Percentiles rank a stretch among this genome's conserved stretches.
Evolutionary conservation across 1,140 invertebrate species (phyloP).

Genomic region (Geopemphigus sp.): DNA sequence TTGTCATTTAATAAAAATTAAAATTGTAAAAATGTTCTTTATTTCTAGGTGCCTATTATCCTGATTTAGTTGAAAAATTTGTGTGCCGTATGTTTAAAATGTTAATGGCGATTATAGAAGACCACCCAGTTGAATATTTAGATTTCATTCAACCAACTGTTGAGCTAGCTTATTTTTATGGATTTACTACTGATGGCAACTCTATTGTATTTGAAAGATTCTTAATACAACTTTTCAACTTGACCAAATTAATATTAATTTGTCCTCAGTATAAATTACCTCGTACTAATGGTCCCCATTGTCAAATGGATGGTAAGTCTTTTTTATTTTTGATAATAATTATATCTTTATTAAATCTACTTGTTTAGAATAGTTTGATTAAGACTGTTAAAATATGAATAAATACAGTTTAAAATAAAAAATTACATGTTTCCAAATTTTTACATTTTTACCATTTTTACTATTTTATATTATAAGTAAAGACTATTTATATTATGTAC

Average conservation of each 20-base stretch:
- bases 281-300: slow-evolving; percentile 53
- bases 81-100: slow-evolving; percentile 59
- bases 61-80: slow-evolving; percentile 50
- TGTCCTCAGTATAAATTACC: slow-evolving; percentile 71
- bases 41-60: slow-evolving; percentile 38
- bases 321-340: neutral
- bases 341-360: neutral
- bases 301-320: slow-evolving; percentile 45
- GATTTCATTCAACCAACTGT: slow-evolving; percentile 74
- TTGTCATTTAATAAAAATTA: neutral
- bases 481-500: neutral
- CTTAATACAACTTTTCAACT: slow-evolving; percentile 83
- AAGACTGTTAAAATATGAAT: too few species aligned
- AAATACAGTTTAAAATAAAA: too few species aligned
- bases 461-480: too few species aligned
- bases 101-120: slow-evolving; percentile 70
- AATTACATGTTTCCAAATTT: too few species aligned
- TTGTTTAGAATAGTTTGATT: too few species aligned
- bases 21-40: slow-evolving; percentile 10
- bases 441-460: too few species aligned
- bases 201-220: slow-evolving; percentile 77
- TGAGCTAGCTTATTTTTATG: slow-evolving; percentile 79
- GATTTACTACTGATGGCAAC: slow-evolving; percentile 78
- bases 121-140: slow-evolving; percentile 75
- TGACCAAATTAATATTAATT: slow-evolving; percentile 79